Evolutionary conservation across 2,797 vertebrate genomes (phyloP), one percentile per base, ranked within the genome.

Genomic region (Crocodylus rhombifer): DNA sequence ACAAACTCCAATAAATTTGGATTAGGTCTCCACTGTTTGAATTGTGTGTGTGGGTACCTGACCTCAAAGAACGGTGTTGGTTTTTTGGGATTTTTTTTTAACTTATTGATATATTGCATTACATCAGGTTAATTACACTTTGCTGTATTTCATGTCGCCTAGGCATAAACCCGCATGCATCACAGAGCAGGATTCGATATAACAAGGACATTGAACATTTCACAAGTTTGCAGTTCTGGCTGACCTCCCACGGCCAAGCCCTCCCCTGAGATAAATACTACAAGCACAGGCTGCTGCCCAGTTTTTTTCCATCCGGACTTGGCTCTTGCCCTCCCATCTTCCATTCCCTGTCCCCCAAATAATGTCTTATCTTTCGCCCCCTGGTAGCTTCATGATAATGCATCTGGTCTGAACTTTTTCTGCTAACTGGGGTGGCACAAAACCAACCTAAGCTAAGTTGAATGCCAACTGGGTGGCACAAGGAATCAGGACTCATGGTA

Each of bases 11-110:
- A 94, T 97, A 97, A 96, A 97, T 96, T 97, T 96, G 96, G 97
- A 96, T 97, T 97, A 97, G 93, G 94, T 96, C 91, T 97, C 95
- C 89, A 93, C 92, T 96, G 93, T 97, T 97, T 97, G 96, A 97
- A 93, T 97, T 95, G 91, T 0, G 17, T 95, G 95, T 95, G 95
- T 94, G 94, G 95, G 97, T 97, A 94, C 96, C 91, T 97, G 97
- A 97, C 96, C 97, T 96, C 95, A 95, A 96, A 95, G 94, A 87
- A 92, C 96, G 96, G 92, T 96, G 94, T 95, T 94, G 90, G 64
- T 79, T 77, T 95, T 51, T 51, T 51, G 42, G 10, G 42, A 3
- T 51, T 51, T 51, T 42, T 95, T 91, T 95, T 92, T 82, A 96
- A 89, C 87, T 95, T 96, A 95, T 92, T 97, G 96, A 97, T 97